Base-by-base conservation (phyloP, 2,888 invertebrate species). In the Synanthedon andrenaeformis region DNA sequence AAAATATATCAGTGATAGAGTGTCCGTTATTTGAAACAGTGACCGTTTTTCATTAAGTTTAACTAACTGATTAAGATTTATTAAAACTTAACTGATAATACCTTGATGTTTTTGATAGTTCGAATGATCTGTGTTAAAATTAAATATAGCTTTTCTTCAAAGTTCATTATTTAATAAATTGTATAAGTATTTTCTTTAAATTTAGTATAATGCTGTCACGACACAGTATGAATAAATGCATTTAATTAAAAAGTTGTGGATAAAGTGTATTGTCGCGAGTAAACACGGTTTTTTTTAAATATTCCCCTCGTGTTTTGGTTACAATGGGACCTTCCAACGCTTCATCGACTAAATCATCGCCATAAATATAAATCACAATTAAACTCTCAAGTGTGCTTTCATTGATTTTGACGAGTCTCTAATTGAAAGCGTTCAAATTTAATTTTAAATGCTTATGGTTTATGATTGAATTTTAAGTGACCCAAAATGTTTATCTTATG, bases 261-360 rank as follows among this genome's bases (percentile, higher is more conserved):
- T 5, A 8, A 35, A 35, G 35, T 35, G 35, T 35, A 8, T 10
- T 10, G 10, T 35, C 35, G 10, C 35, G 6, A 35, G 35, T 35
- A 35, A 35, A 35, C 10, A 10, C 8, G 28, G 35, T 35, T 10
- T 35, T 23, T 23, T 35, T 13, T 45, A 13, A 6, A n/a, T n/a
- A 13, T 12, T 4, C 45, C 45, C 45, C 45, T 45, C n/a, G 8
- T 14, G 12, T 45, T 35, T 35, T 45, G 14, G 45, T 45, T 45
- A 45, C 45, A 45, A 45, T 13, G 45, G n/a, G n/a, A 49, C 49
- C 12, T 17, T n/a, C 14, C 10, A 11, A 60, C 62, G 63, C 57
- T 52, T 60, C 63, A 70, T 70, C 63, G 61, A 62, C 55, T 62
- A 57, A 59, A 52, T 62, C 59, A 61, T 63, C 62, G 53, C n/a